Evolutionary conservation across 2,797 vertebrate species (phyloP), one percentile per base, ranked within the genome.

Genomic region (Neosilurus mollespiculum): DNA sequence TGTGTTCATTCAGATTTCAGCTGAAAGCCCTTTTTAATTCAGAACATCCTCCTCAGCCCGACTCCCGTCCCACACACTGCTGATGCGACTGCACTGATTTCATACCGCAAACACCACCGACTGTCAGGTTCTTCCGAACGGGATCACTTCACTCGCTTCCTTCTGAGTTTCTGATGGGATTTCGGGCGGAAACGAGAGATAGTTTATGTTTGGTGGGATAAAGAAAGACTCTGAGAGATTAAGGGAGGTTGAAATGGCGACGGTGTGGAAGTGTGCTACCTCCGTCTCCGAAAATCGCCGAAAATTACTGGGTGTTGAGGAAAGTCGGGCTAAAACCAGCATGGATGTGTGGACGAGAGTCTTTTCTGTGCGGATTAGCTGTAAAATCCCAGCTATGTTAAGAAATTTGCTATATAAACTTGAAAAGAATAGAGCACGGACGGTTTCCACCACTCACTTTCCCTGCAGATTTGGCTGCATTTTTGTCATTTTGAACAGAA

Each of bases 181-280:
- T 1, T 30, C 64, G 18, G 18, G 18, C 20, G n/a, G 26, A 82
- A 76, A 82, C 7, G 61, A 54, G 65, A 43, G 11, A 49, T 70
- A 62, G 67, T 86, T 84, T 26, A 76, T 80, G 83, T 72, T 30
- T 18, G 30, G 24, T 62, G 66, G 43, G 22, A 71, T 85, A 80
- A 82, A 66, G 26, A 78, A 88, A 87, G 84, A 86, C 75, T 81
- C 71, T 70, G 69, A 82, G 82, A 85, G 88, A 88, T 88, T 87
- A 86, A 79, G 83, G 65, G 58, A 87, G 88, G 72, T 83, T 88
- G 88, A 86, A 88, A 89, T 88, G 87, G 88, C 87, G 87, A 88
- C 87, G 82, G 86, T 61, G 78, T 64, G 53, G 84, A 88, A 86
- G 83, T 90, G 89, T 90, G 89, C 86, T 90, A 90, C 88, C 89